Evolutionary conservation across 2,113 vertebrate species (phyloP).

Genomic region (Rallus limicola): DNA sequence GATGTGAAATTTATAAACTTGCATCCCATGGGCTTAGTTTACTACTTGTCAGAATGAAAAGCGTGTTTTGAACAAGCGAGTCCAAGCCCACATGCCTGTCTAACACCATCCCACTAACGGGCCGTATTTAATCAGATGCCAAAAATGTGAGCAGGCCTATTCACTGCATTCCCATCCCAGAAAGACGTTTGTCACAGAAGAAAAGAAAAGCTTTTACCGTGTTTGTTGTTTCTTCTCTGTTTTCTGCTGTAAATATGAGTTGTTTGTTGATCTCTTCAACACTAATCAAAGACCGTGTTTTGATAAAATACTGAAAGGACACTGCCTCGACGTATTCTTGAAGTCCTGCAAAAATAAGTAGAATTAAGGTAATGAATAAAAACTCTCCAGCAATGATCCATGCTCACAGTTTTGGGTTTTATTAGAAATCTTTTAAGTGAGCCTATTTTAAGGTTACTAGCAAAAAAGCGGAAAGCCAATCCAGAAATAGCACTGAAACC

Average conservation of each 20-base stretch:
- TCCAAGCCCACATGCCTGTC: neutral
- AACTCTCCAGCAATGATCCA: neutral
- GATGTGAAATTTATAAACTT: constrained; percentile 17
- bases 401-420: neutral
- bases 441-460: neutral
- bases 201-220: constrained; percentile 65
- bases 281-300: constrained; percentile 88
- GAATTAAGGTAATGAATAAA: neutral
- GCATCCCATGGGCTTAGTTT: neutral
- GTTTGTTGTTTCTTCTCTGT: constrained; percentile 75
- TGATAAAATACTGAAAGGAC: constrained; percentile 96
- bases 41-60: constrained; percentile 6
- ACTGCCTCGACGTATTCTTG: constrained; percentile 97
- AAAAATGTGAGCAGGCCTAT: neutral
- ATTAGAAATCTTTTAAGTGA: neutral
- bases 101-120: neutral
- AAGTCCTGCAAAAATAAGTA: constrained; percentile 80
- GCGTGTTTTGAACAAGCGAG: neutral
- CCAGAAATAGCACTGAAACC: neutral
- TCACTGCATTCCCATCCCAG: neutral
- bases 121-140: constrained; percentile 33
- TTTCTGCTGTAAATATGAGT: constrained; percentile 84
- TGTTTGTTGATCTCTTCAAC: constrained; percentile 93
- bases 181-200: neutral
- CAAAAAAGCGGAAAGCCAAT: neutral